phyloP scores from a whole-genome alignment of 2,113 vertebrate species.

The Agelaius phoeniceus region DNA sequence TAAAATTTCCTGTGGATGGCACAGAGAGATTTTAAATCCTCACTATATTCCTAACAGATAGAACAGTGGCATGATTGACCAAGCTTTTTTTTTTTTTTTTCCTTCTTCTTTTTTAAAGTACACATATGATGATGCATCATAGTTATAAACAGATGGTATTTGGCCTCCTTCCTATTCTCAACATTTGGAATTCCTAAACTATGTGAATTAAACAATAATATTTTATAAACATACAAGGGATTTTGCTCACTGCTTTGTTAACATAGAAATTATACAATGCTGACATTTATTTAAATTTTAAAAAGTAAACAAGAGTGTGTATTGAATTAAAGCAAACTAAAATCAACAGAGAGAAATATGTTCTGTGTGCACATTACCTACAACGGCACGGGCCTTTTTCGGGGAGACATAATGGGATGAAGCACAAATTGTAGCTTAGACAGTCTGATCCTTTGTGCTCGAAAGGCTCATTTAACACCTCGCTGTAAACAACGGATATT shows the following conservation, averaged over 20 bases:
- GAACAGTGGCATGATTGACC: slow-evolving; percentile 82
- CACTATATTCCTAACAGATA: slow-evolving; percentile 76
- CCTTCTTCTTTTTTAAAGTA: slow-evolving; percentile 77
- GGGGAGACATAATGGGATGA: slow-evolving; percentile 73
- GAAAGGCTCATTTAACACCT: slow-evolving; percentile 76
- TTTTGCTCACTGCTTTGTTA: slow-evolving; percentile 90
- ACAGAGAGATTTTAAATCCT: slow-evolving; percentile 63
- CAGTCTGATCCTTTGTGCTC: slow-evolving; percentile 73
- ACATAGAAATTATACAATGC: slow-evolving; percentile 89
- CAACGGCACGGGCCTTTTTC: slow-evolving; percentile 66
- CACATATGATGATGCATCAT: slow-evolving; percentile 86
- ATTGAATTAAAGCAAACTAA: slow-evolving; percentile 86
- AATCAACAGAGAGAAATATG: slow-evolving; percentile 81
- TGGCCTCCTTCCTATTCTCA: slow-evolving; percentile 89
- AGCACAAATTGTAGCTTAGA: slow-evolving; percentile 78
- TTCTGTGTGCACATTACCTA: slow-evolving; percentile 68
- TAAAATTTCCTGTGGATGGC: slow-evolving; percentile 63
- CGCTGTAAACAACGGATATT: slow-evolving; percentile 77
- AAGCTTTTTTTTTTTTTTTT: slow-evolving; percentile 58
- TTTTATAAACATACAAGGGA: slow-evolving; percentile 90
- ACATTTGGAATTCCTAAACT: slow-evolving; percentile 91
- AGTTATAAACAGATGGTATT: slow-evolving; percentile 90
- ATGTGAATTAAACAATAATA: slow-evolving; percentile 90
- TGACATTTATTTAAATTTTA: slow-evolving; percentile 90
- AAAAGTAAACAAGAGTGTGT: slow-evolving; percentile 86